Base-by-base conservation (phyloP, 1,140 invertebrate species). In the Steinernema feltiae region DNA sequence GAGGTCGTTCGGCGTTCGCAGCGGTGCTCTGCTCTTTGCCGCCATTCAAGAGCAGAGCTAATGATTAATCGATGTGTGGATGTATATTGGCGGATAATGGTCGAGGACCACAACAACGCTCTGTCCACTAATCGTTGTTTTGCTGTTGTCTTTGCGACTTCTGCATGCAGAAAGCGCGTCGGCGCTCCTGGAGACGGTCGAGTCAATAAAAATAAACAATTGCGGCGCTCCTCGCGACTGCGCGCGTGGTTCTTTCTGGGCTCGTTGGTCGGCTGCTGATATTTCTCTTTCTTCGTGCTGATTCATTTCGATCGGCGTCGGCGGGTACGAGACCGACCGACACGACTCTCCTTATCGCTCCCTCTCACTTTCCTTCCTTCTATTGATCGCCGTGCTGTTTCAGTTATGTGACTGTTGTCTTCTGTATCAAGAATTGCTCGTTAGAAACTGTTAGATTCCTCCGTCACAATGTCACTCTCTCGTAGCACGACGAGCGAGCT, bases 401-500 rank as follows among this genome's bases (percentile, higher is more conserved):
- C 74, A 46, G 70, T 75, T 69, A 75, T 75, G 69, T 46, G 24
- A 18, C 21, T 30, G 48, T 74, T 32, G 35, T 70, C 63, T 74
- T 69, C 30, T 21, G 71, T 48, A 27, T 69, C 53, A 12, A 63
- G 53, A 63, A 63, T 15, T 21, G 24, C 53, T 17, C 53, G 53
- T 63, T 63, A 63, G 53, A 63, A 63, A 63, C 35, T 18, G n/a
- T 18, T 41, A 41, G 35, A 41, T 7, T 7, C 35, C 35, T 41
- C 35, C 15, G 24, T 46, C 12, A 78, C 32, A 53, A 83, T 84
- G 81, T 84, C 83, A 12, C 70, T 84, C 35, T 84, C 75, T 3
- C 72, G 85, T 31, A 79, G 79, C 46, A 73, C 76, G 1, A 71
- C 76, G 1, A 72, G 82, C 46, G 83, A 84, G 70, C 75, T 83